phyloP scores from a whole-genome alignment of 1,140 invertebrate species.

The Brachionus manjavacas region DNA sequence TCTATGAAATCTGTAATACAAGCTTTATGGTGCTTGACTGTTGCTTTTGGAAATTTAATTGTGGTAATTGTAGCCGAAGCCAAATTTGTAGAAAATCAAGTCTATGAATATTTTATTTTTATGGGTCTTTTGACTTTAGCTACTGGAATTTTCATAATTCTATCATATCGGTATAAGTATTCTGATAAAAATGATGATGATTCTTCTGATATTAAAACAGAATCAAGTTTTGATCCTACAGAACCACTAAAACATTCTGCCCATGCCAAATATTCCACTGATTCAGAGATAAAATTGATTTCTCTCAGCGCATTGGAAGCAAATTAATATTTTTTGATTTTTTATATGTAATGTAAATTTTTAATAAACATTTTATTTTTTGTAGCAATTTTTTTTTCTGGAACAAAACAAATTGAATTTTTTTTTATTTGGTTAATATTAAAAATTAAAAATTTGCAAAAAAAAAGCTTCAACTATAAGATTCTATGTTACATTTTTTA shows the following conservation, averaged over 20 bases:
- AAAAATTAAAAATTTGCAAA: no score
- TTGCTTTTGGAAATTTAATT: constrained; percentile 82
- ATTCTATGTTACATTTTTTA: no score
- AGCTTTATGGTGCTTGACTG: constrained; percentile 80
- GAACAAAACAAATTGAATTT: no score
- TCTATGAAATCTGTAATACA: constrained; percentile 87
- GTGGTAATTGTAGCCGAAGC: constrained; percentile 77
- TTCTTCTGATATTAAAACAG: background rate
- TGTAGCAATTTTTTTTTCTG: no score
- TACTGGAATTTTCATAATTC: constrained; percentile 72
- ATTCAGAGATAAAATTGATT: background rate
- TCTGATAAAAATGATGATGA: constrained; percentile 43
- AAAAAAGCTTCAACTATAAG: no score
- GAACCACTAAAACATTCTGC: background rate
- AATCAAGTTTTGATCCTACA: background rate
- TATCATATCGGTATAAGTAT: constrained; percentile 64
- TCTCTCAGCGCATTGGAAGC: background rate
- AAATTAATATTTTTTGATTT: background rate
- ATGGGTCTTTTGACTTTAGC: constrained; percentile 75
- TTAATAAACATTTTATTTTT: background rate
- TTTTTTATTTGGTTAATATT: no score
- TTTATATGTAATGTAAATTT: background rate
- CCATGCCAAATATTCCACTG: background rate
- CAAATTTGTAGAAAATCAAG: constrained; percentile 48
- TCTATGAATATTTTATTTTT: constrained; percentile 76